These are phyloP conservation scores for Nothocercus nigrocapillus DNA, from an alignment of 2,113 vertebrate genomes.

Conservation along the genomic window DNA sequence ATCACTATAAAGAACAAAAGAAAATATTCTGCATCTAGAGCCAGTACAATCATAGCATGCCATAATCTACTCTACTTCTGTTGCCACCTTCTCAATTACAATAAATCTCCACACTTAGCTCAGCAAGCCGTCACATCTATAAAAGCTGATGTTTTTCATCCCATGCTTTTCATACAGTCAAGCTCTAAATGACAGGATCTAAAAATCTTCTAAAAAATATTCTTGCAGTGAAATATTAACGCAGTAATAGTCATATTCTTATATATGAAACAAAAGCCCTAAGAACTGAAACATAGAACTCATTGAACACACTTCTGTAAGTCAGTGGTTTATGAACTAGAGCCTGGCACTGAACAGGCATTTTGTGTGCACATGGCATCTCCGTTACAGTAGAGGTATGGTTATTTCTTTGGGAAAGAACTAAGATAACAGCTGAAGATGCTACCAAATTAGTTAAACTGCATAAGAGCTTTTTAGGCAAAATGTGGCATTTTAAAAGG, in stretches of 20 bases:
- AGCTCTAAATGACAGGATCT: not conserved
- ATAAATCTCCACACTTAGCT: not conserved
- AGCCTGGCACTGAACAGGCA: not conserved
- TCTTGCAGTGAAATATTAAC: not conserved
- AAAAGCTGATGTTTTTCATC: not conserved
- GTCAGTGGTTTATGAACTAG: not conserved
- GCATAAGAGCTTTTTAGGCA: not conserved
- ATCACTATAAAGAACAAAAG: not conserved
- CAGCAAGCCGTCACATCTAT: not conserved
- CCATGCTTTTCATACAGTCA: not conserved
- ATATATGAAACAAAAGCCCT: not conserved
- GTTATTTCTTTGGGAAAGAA: not conserved
- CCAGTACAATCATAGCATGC: fast-evolving
- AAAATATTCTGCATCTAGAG: not conserved
- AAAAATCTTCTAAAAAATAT: not conserved
- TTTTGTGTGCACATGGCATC: not conserved
- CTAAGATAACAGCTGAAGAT: not conserved
- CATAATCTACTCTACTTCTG: not conserved
- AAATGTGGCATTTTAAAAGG: not conserved
- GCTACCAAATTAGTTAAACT: not conserved
- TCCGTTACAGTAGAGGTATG: not conserved
- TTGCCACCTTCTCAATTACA: not conserved
- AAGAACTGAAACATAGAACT: not conserved
- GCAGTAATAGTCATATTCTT: not conserved
- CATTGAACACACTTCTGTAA: not conserved